phyloP scores from a whole-genome alignment of 2,797 vertebrate species.

The Onychomys torridus region DNA sequence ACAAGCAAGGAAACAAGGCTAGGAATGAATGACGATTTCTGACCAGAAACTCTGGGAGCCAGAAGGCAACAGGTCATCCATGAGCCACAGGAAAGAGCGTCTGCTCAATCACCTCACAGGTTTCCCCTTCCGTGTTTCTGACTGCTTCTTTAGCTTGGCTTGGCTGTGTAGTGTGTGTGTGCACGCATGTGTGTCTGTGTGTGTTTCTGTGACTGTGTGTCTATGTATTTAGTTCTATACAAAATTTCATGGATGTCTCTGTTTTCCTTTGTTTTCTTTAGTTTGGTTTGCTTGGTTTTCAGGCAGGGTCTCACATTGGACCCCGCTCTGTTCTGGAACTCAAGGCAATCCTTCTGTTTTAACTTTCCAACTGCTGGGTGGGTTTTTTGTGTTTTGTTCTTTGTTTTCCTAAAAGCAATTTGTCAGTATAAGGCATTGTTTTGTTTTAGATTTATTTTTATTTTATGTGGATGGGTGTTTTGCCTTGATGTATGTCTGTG shows the following conservation, averaged over 20 bases:
- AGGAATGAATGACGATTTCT: neutral
- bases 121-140: neutral
- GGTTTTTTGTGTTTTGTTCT: neutral
- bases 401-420: neutral
- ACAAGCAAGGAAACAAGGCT: neutral
- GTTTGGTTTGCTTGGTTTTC: neutral
- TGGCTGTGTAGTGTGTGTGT: neutral
- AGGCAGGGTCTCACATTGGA: neutral
- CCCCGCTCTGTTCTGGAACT: neutral
- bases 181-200: neutral
- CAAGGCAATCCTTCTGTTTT: neutral
- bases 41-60: neutral
- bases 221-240: neutral
- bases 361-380: neutral
- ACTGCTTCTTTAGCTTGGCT: neutral
- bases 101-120: neutral
- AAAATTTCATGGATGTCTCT: neutral
- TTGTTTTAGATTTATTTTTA: neutral
- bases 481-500: neutral
- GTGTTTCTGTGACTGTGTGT: neutral
- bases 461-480: neutral
- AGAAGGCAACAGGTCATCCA: neutral
- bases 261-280: neutral
- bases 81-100: neutral
- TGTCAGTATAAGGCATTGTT: conserved; percentile 5